These are phyloP conservation scores for Drosophila atripex DNA, from an alignment of 2,888 invertebrate genomes.

Conservation along the genomic window DNA sequence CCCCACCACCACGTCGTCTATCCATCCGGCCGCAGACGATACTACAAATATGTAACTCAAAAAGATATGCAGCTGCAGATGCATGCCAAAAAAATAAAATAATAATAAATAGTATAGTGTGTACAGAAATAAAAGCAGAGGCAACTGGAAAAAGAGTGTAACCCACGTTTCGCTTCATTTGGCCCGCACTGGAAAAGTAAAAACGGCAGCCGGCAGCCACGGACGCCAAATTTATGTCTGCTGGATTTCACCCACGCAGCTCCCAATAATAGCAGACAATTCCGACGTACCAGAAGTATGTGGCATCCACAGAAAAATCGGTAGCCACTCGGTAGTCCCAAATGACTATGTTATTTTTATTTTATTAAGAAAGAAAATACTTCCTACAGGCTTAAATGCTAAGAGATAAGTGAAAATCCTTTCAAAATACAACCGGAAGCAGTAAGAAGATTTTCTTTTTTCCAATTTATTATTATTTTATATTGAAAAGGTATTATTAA, in stretches of 20 bases:
- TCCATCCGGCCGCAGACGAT: conserved; percentile 67
- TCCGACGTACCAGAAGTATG: conserved; percentile 14
- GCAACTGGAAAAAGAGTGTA: conserved; percentile 36
- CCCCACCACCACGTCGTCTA: conserved; percentile 47
- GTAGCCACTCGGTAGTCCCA: neutral
- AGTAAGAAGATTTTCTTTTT: too few species aligned
- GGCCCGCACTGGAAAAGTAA: conserved; percentile 65
- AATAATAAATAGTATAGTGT: conserved; percentile 32
- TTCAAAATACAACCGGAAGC: too few species aligned
- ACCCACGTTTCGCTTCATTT: conserved; percentile 62
- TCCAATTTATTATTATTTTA: too few species aligned
- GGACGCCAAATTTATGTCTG: conserved; percentile 69
- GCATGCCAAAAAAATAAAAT: conserved; percentile 36
- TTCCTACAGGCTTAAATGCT: too few species aligned
- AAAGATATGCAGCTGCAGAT: conserved; percentile 67
- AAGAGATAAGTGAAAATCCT: too few species aligned
- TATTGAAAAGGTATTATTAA: too few species aligned
- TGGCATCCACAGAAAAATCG: neutral
- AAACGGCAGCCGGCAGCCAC: conserved; percentile 60
- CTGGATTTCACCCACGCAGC: conserved; percentile 73
- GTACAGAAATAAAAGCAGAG: conserved; percentile 48
- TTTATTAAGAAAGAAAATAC: neutral
- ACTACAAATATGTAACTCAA: conserved; percentile 70
- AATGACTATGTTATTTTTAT: neutral
- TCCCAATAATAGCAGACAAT: conserved; percentile 25